Percentiles rank a stretch among this genome's conserved stretches.
Evolutionary conservation across 2,113 vertebrate species (phyloP).

Genomic region (Urocynchramus pylzowi): DNA sequence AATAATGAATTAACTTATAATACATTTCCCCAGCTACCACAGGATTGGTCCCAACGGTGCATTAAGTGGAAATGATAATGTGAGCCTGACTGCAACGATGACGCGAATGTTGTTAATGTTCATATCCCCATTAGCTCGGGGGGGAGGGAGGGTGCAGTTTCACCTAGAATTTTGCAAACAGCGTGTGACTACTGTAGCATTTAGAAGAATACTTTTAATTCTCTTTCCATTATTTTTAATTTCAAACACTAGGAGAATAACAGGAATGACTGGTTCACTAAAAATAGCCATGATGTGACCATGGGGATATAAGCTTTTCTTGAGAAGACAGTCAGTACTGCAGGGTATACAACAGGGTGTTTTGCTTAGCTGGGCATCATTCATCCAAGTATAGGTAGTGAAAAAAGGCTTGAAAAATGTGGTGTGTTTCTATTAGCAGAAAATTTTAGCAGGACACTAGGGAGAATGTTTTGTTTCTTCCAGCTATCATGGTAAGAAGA

Average conservation of each 20-base stretch:
- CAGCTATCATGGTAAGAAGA: not conserved
- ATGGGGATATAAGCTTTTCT: slow-evolving; percentile 21
- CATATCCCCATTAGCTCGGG: slow-evolving; percentile 4
- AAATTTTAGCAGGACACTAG: not conserved
- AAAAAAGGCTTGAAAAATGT: not conserved
- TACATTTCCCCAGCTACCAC: not conserved
- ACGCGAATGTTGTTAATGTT: slow-evolving; percentile 50
- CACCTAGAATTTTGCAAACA: not conserved
- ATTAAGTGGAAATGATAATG: slow-evolving; percentile 53
- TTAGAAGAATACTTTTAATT: slow-evolving; percentile 15
- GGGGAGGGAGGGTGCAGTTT: not conserved
- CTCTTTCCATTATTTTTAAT: slow-evolving; percentile 14
- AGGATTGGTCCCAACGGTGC: slow-evolving; percentile 34
- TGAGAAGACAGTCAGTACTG: not conserved
- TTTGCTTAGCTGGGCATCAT: not conserved
- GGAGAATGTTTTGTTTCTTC: not conserved
- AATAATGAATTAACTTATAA: slow-evolving; percentile 40
- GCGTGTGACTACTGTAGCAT: not conserved
- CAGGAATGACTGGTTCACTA: slow-evolving; percentile 26
- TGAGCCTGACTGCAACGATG: slow-evolving; percentile 31
- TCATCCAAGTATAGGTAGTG: not conserved
- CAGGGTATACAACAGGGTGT: not conserved
- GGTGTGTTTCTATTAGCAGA: not conserved
- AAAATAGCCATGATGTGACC: slow-evolving; percentile 34
- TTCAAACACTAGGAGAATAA: not conserved